Evolutionary conservation across 2,797 vertebrate genomes (phyloP), one percentile per base, ranked within the genome.

Genomic region (Botia almorhae): DNA sequence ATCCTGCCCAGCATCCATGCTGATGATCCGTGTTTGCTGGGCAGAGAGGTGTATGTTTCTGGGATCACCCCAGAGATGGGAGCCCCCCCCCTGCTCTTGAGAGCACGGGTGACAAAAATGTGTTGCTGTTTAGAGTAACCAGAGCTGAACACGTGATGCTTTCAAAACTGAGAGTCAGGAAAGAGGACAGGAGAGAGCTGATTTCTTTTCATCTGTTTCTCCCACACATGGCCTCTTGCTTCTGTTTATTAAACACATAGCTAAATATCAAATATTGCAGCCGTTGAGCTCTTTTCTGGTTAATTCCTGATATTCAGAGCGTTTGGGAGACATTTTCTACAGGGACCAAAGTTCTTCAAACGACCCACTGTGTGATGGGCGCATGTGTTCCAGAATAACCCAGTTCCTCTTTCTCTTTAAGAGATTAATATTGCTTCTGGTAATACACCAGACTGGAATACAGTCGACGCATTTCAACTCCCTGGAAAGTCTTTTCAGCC

Each of bases 1-100:
- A 88, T 93, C 92, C 91, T 95, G 89, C 8, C 90, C 90, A 81
- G 90, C 90, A 75, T 92, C 95, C 94, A 96, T 96, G 86, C 87
- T 90, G 88, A 90, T 4, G 29, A 67, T 58, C 63, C 64, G 17
- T 19, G 50, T 68, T 43, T 61, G 61, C 65, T 4, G 12, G 58
- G 68, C 48, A 19, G 61, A 14, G 46, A 16, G 36, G 10, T 19
- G 23, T 8, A 48, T 48, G 61, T 33, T 60, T 67, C 90, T 90
- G 79, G 69, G 76, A 77, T 80, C 69, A 89, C 89, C 87, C 84
- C 21, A 58, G 86, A 88, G 89, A 39, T 73, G 71, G 29, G 63
- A 58, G 81, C 92, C 92, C 91, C 92, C 93, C 94, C 91, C 93
- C 93, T 26, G 23, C 94, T 5, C 93, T 93, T 93, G 91, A 26